phyloP scores from a whole-genome alignment of 1,140 invertebrate species.

The Hirudo medicinalis region DNA sequence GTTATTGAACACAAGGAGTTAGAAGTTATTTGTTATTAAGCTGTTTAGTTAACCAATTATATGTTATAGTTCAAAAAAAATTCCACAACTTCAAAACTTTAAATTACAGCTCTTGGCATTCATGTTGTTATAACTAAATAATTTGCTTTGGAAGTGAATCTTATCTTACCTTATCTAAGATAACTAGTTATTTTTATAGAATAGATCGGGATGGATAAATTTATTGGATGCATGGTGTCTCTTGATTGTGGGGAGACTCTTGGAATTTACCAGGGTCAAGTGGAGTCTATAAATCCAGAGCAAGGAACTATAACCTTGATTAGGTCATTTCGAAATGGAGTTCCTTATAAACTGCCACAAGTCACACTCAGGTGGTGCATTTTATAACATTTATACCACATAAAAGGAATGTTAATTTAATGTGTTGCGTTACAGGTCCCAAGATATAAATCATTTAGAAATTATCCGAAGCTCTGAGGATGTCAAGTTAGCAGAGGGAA shows the following conservation, averaged over 20 bases:
- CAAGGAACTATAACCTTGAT: slow-evolving; percentile 54
- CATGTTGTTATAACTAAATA: no score
- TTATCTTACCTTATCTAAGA: no score
- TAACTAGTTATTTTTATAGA: no score
- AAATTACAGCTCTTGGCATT: no score
- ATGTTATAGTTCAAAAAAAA: no score
- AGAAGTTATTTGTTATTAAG: no score
- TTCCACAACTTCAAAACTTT: no score
- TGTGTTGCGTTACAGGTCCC: slow-evolving; percentile 43
- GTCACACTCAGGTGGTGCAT: slow-evolving; percentile 43
- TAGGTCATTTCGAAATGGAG: slow-evolving; percentile 65
- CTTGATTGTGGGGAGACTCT: slow-evolving; percentile 55
- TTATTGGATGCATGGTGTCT: slow-evolving; percentile 62
- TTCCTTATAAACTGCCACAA: slow-evolving; percentile 48
- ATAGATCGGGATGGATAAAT: slow-evolving; percentile 41
- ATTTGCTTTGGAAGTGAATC: no score
- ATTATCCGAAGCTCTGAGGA: slow-evolving; percentile 48
- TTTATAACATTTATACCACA: not conserved
- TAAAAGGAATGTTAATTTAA: not conserved
- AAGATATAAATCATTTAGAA: slow-evolving; percentile 49
- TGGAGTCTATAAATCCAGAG: slow-evolving; percentile 54
- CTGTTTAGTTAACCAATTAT: no score
- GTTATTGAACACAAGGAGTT: no score
- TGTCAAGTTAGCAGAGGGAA: slow-evolving; percentile 39
- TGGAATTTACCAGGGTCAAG: slow-evolving; percentile 64